Percentiles rank a stretch among this genome's conserved stretches.
Conservation (phyloP, 2,797 vertebrate genomes). For the Phaenicophaeus curvirostris region DNA sequence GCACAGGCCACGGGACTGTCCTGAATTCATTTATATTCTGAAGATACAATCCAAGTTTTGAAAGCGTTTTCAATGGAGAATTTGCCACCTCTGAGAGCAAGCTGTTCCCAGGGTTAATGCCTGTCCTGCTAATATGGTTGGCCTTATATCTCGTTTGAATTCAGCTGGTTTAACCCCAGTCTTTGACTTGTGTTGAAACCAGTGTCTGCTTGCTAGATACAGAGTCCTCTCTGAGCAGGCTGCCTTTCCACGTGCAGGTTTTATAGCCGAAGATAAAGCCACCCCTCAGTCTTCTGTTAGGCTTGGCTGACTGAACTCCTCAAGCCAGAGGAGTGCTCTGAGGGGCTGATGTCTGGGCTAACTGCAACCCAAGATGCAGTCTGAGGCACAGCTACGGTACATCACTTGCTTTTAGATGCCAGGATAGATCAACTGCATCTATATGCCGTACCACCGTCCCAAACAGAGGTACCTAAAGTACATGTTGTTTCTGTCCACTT, state of each 20-base stretch:
- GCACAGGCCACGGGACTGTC: background rate
- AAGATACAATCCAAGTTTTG: background rate
- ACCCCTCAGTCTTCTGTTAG: background rate
- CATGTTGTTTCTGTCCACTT: background rate
- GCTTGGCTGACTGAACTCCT: background rate
- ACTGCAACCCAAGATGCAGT: fast-evolving
- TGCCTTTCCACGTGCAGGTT: background rate
- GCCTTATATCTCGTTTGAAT: background rate
- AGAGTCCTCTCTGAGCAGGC: background rate
- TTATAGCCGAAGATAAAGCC: background rate
- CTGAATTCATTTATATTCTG: background rate
- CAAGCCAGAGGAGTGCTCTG: background rate
- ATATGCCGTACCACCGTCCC: background rate
- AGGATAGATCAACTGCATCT: background rate
- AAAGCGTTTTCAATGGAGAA: background rate
- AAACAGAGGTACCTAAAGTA: background rate
- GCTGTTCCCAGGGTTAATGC: background rate
- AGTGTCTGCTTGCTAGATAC: background rate
- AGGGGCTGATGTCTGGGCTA: background rate
- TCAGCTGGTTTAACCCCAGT: background rate
- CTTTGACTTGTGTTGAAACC: background rate
- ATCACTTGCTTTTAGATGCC: background rate
- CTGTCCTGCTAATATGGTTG: background rate
- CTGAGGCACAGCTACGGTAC: background rate
- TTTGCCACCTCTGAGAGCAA: background rate